These are phyloP conservation scores for Ifrita kowaldi DNA, from an alignment of 2,113 vertebrate species.

Conservation along the genomic window DNA sequence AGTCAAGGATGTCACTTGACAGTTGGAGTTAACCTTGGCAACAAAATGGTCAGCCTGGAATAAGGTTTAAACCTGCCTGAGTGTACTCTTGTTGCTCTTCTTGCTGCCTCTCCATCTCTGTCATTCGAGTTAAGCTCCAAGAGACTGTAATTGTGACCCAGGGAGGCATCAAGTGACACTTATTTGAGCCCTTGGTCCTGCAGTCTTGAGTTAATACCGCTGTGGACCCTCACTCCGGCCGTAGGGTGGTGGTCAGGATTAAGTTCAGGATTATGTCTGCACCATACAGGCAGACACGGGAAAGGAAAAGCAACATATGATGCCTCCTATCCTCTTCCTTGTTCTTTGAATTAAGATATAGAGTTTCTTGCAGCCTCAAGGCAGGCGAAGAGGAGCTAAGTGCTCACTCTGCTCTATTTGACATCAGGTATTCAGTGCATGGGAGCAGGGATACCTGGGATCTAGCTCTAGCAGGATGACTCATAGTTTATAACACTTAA, in stretches of 20 bases:
- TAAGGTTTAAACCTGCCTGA: not conserved
- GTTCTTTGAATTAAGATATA: not conserved
- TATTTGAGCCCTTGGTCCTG: not conserved
- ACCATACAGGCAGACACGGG: not conserved
- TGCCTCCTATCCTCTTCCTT: not conserved
- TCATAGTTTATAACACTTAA: not conserved
- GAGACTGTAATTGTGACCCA: not conserved
- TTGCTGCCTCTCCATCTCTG: not conserved
- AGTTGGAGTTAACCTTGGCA: not conserved
- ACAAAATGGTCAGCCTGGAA: not conserved
- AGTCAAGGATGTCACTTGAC: not conserved
- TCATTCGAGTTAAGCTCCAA: not conserved
- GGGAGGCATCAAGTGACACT: too few species aligned
- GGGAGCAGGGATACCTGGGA: not conserved
- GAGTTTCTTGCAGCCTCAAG: not conserved
- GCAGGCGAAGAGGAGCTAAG: not conserved
- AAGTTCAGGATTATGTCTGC: not conserved
- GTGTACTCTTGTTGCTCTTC: not conserved
- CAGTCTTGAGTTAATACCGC: not conserved
- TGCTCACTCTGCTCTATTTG: accelerated
- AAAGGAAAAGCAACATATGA: not conserved
- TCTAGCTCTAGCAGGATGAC: not conserved
- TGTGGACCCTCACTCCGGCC: not conserved
- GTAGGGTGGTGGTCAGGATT: not conserved
- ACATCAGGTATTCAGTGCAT: accelerated